Percentiles rank a stretch among this genome's conserved stretches.
Conservation (phyloP, 2,113 vertebrate genomes). For the Polypterus bichir region DNA sequence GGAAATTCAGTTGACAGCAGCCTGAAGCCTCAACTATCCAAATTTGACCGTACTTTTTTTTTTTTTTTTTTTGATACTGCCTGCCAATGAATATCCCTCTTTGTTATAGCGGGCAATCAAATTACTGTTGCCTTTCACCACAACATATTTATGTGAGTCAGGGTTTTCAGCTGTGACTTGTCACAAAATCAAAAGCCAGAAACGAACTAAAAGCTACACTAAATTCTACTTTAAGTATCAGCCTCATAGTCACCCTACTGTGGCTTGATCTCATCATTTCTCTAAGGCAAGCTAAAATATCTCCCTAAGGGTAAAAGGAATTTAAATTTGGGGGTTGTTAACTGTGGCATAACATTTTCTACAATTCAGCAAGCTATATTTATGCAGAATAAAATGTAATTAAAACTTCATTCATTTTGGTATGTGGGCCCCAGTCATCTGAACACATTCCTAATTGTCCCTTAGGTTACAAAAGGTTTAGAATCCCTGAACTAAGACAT, state of each 20-base stretch:
- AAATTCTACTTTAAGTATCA: constrained; percentile 8
- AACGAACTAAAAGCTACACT: constrained; percentile 17
- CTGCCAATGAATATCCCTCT: constrained; percentile 10
- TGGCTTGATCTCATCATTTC: constrained; percentile 15
- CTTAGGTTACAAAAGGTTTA: too few species aligned
- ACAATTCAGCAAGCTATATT: too few species aligned
- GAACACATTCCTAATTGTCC: too few species aligned
- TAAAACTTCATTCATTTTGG: too few species aligned
- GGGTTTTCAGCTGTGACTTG: constrained; percentile 14
- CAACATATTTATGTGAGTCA: constrained; percentile 15
- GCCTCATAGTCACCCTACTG: constrained; percentile 11
- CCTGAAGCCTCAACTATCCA: constrained; percentile 7
- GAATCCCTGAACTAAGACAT: too few species aligned
- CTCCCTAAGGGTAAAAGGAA: constrained; percentile 8
- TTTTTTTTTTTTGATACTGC: constrained; percentile 4
- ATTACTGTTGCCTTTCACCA: constrained; percentile 15
- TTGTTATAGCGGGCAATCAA: constrained; percentile 11
- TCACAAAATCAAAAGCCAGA: constrained; percentile 15
- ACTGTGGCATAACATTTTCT: constrained; percentile 5
- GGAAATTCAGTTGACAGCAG: constrained; percentile 14
- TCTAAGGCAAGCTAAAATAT: constrained; percentile 12
- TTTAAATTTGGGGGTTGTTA: constrained; percentile 5
- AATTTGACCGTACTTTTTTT: constrained; percentile 14
- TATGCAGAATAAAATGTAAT: too few species aligned
- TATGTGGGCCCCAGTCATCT: too few species aligned